Conservation (phyloP, 1,140 invertebrate species). For the Apolygus lucorum region DNA sequence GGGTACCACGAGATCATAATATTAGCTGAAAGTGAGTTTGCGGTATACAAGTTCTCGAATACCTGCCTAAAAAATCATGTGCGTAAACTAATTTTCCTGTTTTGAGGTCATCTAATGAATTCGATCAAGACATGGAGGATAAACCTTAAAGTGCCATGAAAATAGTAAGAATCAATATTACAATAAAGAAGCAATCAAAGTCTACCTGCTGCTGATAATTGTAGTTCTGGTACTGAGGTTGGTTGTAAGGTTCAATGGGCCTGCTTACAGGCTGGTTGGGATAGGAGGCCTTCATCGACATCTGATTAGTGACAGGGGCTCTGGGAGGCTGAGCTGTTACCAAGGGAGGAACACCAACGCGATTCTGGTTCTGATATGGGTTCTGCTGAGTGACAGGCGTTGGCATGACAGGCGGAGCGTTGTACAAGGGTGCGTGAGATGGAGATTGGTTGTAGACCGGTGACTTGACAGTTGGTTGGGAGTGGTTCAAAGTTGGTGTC, state of each 20-base stretch:
- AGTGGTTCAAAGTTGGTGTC: neutral
- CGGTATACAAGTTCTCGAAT: too few relatives aligned
- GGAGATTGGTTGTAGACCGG: conserved; percentile 4
- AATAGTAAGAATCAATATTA: too few relatives aligned
- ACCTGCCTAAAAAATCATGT: too few relatives aligned
- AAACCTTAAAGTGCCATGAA: too few relatives aligned
- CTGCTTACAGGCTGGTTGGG: neutral
- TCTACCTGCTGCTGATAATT: conserved; percentile 7
- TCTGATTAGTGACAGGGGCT: neutral
- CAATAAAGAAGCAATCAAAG: neutral
- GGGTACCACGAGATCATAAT: too few relatives aligned
- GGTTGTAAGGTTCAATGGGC: neutral
- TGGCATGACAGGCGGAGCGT: too few relatives aligned
- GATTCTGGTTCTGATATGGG: neutral
- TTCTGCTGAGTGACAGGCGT: neutral
- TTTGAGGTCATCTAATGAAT: too few relatives aligned
- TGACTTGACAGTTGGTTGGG: neutral
- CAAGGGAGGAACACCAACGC: neutral
- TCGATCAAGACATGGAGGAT: too few relatives aligned
- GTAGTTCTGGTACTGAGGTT: conserved; percentile 8
- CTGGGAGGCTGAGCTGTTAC: neutral
- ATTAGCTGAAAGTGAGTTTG: too few relatives aligned
- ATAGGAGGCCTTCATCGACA: neutral
- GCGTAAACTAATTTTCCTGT: too few relatives aligned
- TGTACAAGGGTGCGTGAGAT: neutral